phyloP scores from a whole-genome alignment of 2,888 invertebrate genomes.

The Myopa tessellatipennis region DNA sequence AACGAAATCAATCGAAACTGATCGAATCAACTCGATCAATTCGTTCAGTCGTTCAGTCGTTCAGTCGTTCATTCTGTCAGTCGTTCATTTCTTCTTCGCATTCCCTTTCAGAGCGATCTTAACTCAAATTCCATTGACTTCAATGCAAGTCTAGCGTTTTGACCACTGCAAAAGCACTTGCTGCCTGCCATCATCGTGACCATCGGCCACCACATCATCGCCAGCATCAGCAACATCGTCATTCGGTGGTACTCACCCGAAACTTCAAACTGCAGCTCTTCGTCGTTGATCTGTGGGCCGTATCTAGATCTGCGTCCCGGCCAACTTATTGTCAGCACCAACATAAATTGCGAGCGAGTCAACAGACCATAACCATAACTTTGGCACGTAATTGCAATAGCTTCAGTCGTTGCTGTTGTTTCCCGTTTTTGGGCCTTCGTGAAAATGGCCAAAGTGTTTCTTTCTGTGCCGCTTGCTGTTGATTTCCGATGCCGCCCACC shows the following conservation, averaged over 20 bases:
- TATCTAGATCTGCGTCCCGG: slow-evolving; percentile 17
- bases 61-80: background rate
- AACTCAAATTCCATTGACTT: background rate
- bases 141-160: background rate
- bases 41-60: background rate
- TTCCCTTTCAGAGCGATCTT: background rate
- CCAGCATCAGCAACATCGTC: background rate
- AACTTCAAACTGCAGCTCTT: background rate
- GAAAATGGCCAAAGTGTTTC: background rate
- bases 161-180: slow-evolving; percentile 8
- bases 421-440: background rate
- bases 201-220: background rate
- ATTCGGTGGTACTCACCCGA: background rate
- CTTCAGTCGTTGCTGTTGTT: slow-evolving; percentile 19
- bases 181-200: background rate
- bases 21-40: slow-evolving; percentile 63
- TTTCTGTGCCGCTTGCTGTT: background rate
- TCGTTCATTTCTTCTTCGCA: background rate
- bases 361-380: slow-evolving; percentile 41
- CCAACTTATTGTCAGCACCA: slow-evolving; percentile 9
- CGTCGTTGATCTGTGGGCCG: slow-evolving; percentile 28
- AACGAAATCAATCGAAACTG: slow-evolving; percentile 60
- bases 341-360: slow-evolving; percentile 34
- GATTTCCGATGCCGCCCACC: slow-evolving; percentile 32
- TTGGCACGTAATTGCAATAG: slow-evolving; percentile 6